Evolutionary conservation across 1,140 invertebrate species (phyloP).

Genomic region (Wasmannia auropunctata): DNA sequence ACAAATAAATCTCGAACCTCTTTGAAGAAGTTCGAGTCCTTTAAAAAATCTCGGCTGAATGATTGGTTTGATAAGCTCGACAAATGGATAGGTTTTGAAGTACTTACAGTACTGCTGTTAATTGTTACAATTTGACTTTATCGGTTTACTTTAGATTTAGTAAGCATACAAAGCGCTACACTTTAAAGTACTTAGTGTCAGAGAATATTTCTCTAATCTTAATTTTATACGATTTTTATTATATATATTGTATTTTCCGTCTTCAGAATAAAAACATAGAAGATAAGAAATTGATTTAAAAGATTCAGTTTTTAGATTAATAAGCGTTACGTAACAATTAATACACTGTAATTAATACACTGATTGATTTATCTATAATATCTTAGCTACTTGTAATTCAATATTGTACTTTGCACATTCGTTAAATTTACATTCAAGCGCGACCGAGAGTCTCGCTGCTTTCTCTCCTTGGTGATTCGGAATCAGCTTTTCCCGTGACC

Average conservation of each 20-base stretch:
- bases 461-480: background rate
- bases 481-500: conserved; percentile 36
- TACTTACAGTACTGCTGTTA: background rate
- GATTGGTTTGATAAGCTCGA: too few species aligned
- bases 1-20: too few species aligned
- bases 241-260: too few species aligned
- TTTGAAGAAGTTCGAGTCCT: too few species aligned
- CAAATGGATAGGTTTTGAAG: background rate
- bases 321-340: background rate
- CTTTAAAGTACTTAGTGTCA: background rate
- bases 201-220: background rate
- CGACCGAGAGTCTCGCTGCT: background rate
- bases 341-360: too few species aligned
- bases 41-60: too few species aligned
- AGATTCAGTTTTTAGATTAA: background rate
- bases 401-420: background rate
- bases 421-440: background rate
- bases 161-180: background rate
- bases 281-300: background rate
- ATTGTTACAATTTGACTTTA: background rate
- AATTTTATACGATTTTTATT: background rate
- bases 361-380: background rate
- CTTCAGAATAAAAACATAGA: background rate
- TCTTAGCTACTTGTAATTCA: background rate
- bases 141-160: background rate